Conservation (phyloP, 2,797 vertebrate species). For the Fistularia tabacaria region DNA sequence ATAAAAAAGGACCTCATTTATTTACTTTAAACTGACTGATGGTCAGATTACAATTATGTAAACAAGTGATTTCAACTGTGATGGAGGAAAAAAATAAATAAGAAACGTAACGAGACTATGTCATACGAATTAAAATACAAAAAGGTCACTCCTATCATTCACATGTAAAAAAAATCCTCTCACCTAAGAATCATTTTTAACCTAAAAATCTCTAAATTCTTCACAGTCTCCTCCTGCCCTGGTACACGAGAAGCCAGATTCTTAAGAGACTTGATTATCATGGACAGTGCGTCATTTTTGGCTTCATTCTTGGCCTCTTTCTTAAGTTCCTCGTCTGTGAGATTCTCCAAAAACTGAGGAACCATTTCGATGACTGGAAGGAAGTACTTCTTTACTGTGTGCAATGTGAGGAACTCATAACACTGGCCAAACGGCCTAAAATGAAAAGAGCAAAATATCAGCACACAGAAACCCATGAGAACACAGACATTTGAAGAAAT, state of each 20-base stretch:
- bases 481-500: slow-evolving; percentile 11
- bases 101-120: too few species aligned
- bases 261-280: slow-evolving; percentile 99
- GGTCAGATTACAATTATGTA: background rate
- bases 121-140: too few species aligned
- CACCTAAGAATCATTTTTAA: slow-evolving; percentile 99
- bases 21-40: background rate
- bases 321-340: slow-evolving; percentile 99
- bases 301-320: slow-evolving; percentile 99
- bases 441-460: background rate
- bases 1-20: slow-evolving; percentile 6
- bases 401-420: slow-evolving; percentile 98
- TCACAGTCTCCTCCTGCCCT: slow-evolving; percentile 99
- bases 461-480: slow-evolving; percentile 12
- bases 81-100: too few species aligned
- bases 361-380: slow-evolving; percentile 99
- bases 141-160: background rate
- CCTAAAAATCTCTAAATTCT: slow-evolving; percentile 99
- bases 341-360: slow-evolving; percentile 99
- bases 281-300: slow-evolving; percentile 99
- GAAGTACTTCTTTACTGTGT: slow-evolving; percentile 99
- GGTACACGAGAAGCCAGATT: slow-evolving; percentile 98
- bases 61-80: background rate
- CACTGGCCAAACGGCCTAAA: slow-evolving; percentile 98
- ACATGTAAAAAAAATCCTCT: slow-evolving; percentile 42